Evolutionary conservation across 2,797 vertebrate genomes (phyloP), one percentile per base, ranked within the genome.

Genomic region (Crocidura indochinensis): DNA sequence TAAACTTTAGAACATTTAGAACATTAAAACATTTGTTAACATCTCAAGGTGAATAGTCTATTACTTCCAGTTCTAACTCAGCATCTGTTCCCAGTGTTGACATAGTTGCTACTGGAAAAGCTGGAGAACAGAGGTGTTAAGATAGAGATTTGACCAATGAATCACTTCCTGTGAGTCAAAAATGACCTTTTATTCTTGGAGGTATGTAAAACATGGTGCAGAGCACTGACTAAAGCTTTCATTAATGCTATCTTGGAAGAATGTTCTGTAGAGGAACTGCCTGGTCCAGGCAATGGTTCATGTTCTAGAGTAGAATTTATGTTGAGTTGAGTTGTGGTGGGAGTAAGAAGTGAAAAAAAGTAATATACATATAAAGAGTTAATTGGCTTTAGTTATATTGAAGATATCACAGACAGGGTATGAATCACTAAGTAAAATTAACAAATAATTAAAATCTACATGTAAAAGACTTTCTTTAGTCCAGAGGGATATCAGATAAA

Each of bases 351-450:
- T 19, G 67, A 84, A 78, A 31, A 51, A 60, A 71, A 64, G 10
- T 51, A 26, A 77, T 64, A 5, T 46, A 47, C 11, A 56, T 46
- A 31, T 0, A 19, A 29, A 49, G 15, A 64, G 67, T 47, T 60
- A 49, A 9, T 64, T 89, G 72, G 49, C n/a, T 76, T 24, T 62
- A 60, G 20, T 68, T 73, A 60, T 56, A 22, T 17, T 77, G 68
- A 73, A 82, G 56, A 8, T 24, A 56, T 47, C 4, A 31, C 7
- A 60, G 71, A 51, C 8, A 68, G 77, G 51, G 24, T 17, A 87
- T 72, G 69, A 49, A 78, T 82, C 83, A 29, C 10, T 38, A 44
- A 72, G 31, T 20, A n/a, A 27, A 93, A 81, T 51, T 44, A 69
- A 49, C 6, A 75, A 44, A 51, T 12, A 60, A 77, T 10, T 76